Percentiles rank a stretch among this genome's conserved stretches.
Evolutionary conservation across 2,797 vertebrate species (phyloP).

Genomic region (Periparus ater): DNA sequence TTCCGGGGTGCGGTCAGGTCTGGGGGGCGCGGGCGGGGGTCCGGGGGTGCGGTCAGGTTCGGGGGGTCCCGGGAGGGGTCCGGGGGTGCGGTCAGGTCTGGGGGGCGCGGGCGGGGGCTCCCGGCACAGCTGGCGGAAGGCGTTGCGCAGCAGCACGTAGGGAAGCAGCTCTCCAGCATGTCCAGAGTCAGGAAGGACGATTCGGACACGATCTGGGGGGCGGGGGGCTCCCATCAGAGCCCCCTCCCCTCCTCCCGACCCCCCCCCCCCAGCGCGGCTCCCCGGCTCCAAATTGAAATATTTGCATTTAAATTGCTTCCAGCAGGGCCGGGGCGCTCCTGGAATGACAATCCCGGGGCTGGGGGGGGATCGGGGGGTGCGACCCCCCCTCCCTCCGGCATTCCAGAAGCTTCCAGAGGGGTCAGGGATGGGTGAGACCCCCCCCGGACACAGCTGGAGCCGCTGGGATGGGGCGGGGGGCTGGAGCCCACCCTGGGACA

Average conservation of each 20-base stretch:
- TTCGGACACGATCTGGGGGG: constrained; percentile 81
- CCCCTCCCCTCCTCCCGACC: not conserved
- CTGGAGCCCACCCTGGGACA: not conserved
- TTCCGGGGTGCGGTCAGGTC: too few species aligned
- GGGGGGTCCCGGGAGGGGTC: too few species aligned
- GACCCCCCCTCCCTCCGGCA: not conserved
- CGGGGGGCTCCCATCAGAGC: not conserved
- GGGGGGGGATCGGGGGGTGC: not conserved
- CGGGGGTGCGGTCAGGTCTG: not conserved
- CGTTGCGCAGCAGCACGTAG: constrained; percentile 90
- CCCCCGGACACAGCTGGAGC: too few species aligned
- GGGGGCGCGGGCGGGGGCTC: not conserved
- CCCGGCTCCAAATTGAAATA: not conserved
- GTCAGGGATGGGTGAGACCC: too few species aligned
- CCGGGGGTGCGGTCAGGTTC: too few species aligned
- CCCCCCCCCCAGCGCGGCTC: not conserved
- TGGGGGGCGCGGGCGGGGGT: too few species aligned
- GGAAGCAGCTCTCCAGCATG: constrained; percentile 93
- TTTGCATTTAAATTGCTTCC: not conserved
- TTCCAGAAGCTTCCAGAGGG: not conserved
- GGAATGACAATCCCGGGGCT: not conserved
- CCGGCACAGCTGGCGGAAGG: constrained; percentile 88
- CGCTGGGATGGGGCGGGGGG: too few species aligned
- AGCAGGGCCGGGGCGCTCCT: not conserved
- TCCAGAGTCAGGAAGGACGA: constrained; percentile 90